Base-by-base conservation (phyloP, 2,888 invertebrate species). In the Troides helena region DNA sequence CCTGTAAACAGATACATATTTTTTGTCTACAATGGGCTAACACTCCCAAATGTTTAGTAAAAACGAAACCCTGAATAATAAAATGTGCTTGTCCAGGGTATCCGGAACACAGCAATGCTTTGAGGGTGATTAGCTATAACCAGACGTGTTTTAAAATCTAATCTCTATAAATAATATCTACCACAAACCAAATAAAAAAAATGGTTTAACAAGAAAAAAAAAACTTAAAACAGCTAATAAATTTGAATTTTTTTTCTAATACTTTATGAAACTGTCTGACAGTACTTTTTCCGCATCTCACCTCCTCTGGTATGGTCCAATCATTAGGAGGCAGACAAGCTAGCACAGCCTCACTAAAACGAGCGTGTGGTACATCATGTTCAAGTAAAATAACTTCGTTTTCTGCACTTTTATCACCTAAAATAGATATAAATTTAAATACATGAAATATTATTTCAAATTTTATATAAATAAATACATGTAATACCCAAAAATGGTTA, bases 381-480 rank as follows among this genome's bases (percentile, higher is more conserved):
- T 99, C 99, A 72, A 99, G 85, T 2, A 99, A 92, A 58, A 99
- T 95, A 12, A 98, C 99, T 88, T 99, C 99, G 84, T 99, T 99
- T 89, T 99, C 99, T 0, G 99, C 98, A 18, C 96, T 95, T 82
- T 98, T 98, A 81, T 99, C 97, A 36, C 99, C 99, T 92, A 53
- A 53, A 53, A 53, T 53, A n/a, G 18, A 53, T n/a, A 53, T n/a
- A 53, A 46, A 14, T 46, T 12, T 46, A 30, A 30, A 30, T 30
- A 30, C 5, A 30, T 30, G 30, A 30, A 30, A 30, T 30, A 30
- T 4, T 30, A 30, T 30, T 21, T 21, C 21, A 21, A 21, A 21
- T 21, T 3, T 30, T 30, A 30, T 30, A 30, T 30, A 30, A 30
- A 30, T 3, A 30, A 30, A 30, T 30, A 30, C 30, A 30, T 30